Conservation (phyloP, 2,797 vertebrate species). For the Gambelia wislizenii region DNA sequence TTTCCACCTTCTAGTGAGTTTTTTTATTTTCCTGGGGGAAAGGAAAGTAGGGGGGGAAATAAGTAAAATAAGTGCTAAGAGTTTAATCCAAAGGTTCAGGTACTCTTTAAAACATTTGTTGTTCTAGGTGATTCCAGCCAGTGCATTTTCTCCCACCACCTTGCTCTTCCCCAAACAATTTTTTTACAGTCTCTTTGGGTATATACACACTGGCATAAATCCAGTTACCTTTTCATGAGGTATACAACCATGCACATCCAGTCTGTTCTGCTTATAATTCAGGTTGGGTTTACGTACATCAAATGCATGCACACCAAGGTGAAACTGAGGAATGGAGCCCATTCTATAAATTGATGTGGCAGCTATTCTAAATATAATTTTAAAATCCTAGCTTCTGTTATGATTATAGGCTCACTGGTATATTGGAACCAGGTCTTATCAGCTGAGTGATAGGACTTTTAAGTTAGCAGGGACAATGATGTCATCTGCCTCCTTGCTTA, state of each 20-base stretch:
- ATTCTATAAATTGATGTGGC: not conserved
- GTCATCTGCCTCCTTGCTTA: no score
- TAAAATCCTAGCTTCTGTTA: not conserved
- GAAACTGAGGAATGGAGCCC: not conserved
- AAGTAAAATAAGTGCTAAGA: not conserved
- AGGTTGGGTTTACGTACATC: not conserved
- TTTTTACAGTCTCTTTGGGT: not conserved
- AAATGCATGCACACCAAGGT: not conserved
- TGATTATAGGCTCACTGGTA: not conserved
- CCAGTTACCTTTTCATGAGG: not conserved
- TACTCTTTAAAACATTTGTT: not conserved
- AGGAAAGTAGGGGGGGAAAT: not conserved
- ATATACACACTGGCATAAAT: not conserved
- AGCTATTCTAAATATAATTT: not conserved
- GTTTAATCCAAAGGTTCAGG: slow-evolving; percentile 7
- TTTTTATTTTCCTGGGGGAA: not conserved
- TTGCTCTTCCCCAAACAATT: not conserved
- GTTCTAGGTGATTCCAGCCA: not conserved
- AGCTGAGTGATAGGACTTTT: no score
- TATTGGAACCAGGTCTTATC: not conserved
- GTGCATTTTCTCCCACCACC: not conserved
- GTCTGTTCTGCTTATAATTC: not conserved
- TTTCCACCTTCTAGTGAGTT: slow-evolving; percentile 12
- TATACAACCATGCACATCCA: not conserved
- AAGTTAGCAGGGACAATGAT: no score